phyloP scores from a whole-genome alignment of 2,888 invertebrate species.

The Limnephilus auricula region DNA sequence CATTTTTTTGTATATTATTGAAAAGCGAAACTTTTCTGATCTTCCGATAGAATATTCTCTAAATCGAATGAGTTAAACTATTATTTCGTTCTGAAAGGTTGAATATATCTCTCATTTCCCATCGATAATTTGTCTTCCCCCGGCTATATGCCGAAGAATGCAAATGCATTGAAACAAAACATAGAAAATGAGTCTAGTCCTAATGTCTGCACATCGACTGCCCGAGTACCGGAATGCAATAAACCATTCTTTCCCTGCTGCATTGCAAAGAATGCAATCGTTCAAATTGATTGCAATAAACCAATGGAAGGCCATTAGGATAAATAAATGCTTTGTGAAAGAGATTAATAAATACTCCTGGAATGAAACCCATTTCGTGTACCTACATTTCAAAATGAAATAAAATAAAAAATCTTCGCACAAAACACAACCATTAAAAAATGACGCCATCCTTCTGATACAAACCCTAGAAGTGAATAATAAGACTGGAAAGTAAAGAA shows the following conservation, averaged over 20 bases:
- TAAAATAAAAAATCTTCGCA: not conserved
- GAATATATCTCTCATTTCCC: not conserved
- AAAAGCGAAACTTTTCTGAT: too few species aligned
- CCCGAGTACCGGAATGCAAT: constrained; percentile 47
- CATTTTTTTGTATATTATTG: too few species aligned
- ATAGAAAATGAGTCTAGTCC: not conserved
- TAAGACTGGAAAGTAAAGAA: too few species aligned
- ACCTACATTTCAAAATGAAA: too few species aligned
- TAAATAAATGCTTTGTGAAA: not conserved
- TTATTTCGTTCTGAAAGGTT: not conserved
- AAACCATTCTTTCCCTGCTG: constrained; percentile 49
- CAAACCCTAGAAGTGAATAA: too few species aligned
- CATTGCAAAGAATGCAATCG: constrained; percentile 49
- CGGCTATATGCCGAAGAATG: not conserved
- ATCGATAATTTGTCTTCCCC: not conserved
- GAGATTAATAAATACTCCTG: constrained; percentile 15
- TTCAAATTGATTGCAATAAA: constrained; percentile 53
- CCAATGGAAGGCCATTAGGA: constrained; percentile 29
- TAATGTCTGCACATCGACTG: not conserved
- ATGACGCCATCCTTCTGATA: too few species aligned
- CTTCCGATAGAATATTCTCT: too few species aligned
- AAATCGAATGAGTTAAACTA: too few species aligned
- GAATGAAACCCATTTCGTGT: not conserved
- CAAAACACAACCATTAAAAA: too few species aligned
- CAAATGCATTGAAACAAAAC: constrained; percentile 25